These are phyloP conservation scores for Emydura subglobosa DNA, from an alignment of 2,113 vertebrate species.

Conservation along the genomic window DNA sequence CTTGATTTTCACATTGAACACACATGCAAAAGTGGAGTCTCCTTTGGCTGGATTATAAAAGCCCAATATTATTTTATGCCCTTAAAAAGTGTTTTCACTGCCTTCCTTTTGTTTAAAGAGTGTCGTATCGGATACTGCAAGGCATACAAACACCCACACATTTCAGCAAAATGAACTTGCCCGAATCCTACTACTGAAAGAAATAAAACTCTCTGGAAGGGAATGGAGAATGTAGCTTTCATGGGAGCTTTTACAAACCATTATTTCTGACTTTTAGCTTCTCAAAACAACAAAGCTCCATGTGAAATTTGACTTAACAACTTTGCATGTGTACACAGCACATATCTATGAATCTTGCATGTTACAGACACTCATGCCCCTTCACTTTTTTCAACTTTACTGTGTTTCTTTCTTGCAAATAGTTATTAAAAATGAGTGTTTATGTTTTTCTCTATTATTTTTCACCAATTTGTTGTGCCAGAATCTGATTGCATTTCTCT, in stretches of 20 bases:
- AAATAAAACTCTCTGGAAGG: not conserved
- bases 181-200: constrained; percentile 18
- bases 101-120: not conserved
- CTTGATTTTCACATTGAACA: not conserved
- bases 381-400: not conserved
- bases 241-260: not conserved
- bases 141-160: constrained; percentile 25
- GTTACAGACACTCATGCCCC: not conserved
- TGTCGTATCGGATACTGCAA: not conserved
- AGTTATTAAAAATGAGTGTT: not conserved
- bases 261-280: not conserved
- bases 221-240: not conserved
- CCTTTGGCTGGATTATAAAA: not conserved
- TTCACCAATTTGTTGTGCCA: not conserved
- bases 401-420: fast-evolving
- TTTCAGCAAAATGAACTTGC: constrained; percentile 25
- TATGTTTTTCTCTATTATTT: not conserved
- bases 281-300: not conserved
- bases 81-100: not conserved
- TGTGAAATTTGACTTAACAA: fast-evolving
- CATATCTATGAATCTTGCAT: not conserved
- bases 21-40: not conserved
- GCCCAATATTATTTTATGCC: not conserved
- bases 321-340: not conserved
- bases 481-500: not conserved